These are phyloP conservation scores for Lacerta agilis DNA, from an alignment of 2,797 vertebrate genomes.

Conservation along the genomic window DNA sequence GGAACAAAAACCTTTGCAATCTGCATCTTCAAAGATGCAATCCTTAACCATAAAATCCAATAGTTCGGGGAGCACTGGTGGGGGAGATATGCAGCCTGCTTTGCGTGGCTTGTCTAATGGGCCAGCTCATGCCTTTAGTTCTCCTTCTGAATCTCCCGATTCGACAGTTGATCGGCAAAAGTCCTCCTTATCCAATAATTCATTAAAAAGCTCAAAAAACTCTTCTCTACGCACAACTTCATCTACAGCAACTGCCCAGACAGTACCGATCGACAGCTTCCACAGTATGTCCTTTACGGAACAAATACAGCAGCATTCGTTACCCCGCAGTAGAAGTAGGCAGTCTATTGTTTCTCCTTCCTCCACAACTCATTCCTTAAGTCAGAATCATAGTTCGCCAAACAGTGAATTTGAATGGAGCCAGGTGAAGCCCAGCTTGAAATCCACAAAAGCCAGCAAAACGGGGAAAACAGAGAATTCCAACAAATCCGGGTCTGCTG, in stretches of 20 bases:
- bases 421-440: conserved; percentile 90
- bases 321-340: conserved; percentile 94
- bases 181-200: conserved; percentile 95
- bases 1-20: conserved; percentile 89
- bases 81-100: conserved; percentile 87
- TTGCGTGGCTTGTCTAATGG: conserved; percentile 89
- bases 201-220: conserved; percentile 97
- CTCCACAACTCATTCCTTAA: conserved; percentile 90
- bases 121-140: conserved; percentile 94
- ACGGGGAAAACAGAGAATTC: conserved; percentile 83
- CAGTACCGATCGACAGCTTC: conserved; percentile 96
- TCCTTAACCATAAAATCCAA: conserved; percentile 95
- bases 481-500: conserved; percentile 84
- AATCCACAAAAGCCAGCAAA: conserved; percentile 89
- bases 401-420: conserved; percentile 95
- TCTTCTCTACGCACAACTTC: conserved; percentile 96
- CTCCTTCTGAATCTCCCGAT: conserved; percentile 95
- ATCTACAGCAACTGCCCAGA: conserved; percentile 96
- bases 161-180: conserved; percentile 96
- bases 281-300: conserved; percentile 94
- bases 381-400: conserved; percentile 90
- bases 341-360: conserved; percentile 95
- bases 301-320: conserved; percentile 97
- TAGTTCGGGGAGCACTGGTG: conserved; percentile 95
- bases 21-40: conserved; percentile 89